Evolutionary conservation across 2,797 vertebrate species (phyloP).

Genomic region (Champsocephalus esox): DNA sequence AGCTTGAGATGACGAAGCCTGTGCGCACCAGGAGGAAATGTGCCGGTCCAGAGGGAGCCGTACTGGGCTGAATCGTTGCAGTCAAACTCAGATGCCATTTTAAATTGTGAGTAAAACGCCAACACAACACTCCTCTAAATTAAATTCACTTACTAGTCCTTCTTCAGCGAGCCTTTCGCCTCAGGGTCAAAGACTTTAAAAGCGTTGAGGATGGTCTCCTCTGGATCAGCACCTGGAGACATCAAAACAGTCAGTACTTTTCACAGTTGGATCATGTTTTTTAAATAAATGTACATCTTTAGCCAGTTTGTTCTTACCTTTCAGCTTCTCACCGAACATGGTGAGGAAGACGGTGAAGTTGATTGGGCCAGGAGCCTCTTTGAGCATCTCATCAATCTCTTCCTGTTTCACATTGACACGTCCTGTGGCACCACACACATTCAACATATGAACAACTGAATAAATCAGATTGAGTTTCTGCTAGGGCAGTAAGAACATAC

Average conservation of each 20-base stretch:
- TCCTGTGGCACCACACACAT: constrained; percentile 76
- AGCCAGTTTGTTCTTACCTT: constrained; percentile 79
- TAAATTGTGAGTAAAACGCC: constrained; percentile 20
- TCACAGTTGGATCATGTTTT: neutral
- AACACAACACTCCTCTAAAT: neutral
- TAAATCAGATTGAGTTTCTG: neutral
- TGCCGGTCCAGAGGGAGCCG: neutral
- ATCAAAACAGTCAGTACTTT: constrained; percentile 13
- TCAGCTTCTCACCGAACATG: constrained; percentile 98
- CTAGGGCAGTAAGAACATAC: too few relatives aligned
- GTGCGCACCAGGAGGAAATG: constrained; percentile 21
- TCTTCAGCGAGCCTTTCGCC: constrained; percentile 92
- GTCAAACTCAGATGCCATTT: neutral
- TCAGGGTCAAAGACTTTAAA: constrained; percentile 98
- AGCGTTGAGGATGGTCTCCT: constrained; percentile 95
- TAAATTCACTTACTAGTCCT: constrained; percentile 90
- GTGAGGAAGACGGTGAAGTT: constrained; percentile 98
- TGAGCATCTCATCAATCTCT: constrained; percentile 97
- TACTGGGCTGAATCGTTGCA: constrained; percentile 8
- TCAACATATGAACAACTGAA: neutral
- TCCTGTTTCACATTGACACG: constrained; percentile 97
- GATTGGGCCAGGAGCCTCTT: constrained; percentile 93
- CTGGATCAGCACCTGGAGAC: constrained; percentile 90
- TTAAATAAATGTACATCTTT: neutral
- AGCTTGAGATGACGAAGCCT: constrained; percentile 5